Conservation (phyloP, 2,797 vertebrate species). For the Poecilia gillii region DNA sequence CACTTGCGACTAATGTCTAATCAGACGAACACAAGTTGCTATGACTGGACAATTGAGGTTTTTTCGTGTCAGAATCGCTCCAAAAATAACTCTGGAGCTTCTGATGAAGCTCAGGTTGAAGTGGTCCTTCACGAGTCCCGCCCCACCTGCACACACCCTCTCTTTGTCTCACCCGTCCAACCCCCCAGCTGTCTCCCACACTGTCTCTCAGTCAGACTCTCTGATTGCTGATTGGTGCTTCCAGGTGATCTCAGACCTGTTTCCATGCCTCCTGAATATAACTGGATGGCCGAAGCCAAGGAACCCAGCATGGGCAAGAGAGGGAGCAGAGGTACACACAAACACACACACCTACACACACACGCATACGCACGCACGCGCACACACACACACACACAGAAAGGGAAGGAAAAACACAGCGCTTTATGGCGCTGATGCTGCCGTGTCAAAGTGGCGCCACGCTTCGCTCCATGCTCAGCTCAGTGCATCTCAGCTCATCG, state of each 20-base stretch:
- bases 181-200: conserved; percentile 59
- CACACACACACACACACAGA: neutral
- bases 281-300: conserved; percentile 88
- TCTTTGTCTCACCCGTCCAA: conserved; percentile 61
- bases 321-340: conserved; percentile 88
- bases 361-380: conserved; percentile 56
- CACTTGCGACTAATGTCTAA: too few relatives aligned
- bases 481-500: conserved; percentile 70
- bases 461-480: conserved; percentile 67
- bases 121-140: conserved; percentile 22
- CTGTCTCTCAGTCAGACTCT: conserved; percentile 62
- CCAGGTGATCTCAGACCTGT: conserved; percentile 92
- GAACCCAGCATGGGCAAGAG: conserved; percentile 89
- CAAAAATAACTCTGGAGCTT: neutral
- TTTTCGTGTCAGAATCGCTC: neutral
- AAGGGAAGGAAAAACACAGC: conserved; percentile 7
- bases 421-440: conserved; percentile 9
- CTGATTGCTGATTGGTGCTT: conserved; percentile 79
- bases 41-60: neutral
- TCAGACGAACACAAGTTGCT: neutral
- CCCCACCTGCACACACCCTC: conserved; percentile 57
- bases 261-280: conserved; percentile 88
- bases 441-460: conserved; percentile 20
- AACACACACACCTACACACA: conserved; percentile 34
- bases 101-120: neutral